These are phyloP conservation scores for Pristionchus exspectatus DNA, from an alignment of 2,888 invertebrate species.

Conservation along the genomic window DNA sequence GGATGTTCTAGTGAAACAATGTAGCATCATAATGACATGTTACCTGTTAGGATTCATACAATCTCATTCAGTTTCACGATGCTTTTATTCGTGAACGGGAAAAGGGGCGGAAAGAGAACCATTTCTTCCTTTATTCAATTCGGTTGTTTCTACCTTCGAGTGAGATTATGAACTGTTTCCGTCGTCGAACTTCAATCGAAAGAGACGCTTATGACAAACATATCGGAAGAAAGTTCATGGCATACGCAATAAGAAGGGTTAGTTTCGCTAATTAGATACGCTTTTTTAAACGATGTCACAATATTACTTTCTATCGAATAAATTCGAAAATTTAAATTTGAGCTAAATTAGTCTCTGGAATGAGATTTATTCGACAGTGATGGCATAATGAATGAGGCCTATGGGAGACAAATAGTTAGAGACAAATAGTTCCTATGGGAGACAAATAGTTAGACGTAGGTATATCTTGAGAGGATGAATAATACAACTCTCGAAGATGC, in stretches of 20 bases:
- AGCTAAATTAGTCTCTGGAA: too few relatives aligned
- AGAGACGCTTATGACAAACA: not conserved
- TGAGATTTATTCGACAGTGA: too few relatives aligned
- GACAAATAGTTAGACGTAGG: not conserved
- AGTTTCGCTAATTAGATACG: not conserved
- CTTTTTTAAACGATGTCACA: too few relatives aligned
- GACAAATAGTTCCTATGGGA: not conserved
- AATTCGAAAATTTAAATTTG: too few relatives aligned
- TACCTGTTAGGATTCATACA: not conserved
- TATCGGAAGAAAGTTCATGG: not conserved
- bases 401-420: not conserved
- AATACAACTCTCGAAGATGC: not conserved
- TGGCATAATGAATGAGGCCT: not conserved
- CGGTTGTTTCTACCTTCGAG: not conserved
- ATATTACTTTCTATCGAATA: too few relatives aligned
- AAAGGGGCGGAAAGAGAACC: not conserved
- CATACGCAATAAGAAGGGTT: not conserved
- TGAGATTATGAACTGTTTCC: not conserved
- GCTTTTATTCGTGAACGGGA: not conserved
- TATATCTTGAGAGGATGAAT: not conserved
- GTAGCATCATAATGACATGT: not conserved
- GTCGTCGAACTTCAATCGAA: not conserved
- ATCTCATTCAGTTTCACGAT: constrained; percentile 1
- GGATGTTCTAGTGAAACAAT: not conserved
- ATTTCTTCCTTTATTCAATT: not conserved